Base-by-base conservation (phyloP, 2,888 invertebrate species). In the Bibio marci region DNA sequence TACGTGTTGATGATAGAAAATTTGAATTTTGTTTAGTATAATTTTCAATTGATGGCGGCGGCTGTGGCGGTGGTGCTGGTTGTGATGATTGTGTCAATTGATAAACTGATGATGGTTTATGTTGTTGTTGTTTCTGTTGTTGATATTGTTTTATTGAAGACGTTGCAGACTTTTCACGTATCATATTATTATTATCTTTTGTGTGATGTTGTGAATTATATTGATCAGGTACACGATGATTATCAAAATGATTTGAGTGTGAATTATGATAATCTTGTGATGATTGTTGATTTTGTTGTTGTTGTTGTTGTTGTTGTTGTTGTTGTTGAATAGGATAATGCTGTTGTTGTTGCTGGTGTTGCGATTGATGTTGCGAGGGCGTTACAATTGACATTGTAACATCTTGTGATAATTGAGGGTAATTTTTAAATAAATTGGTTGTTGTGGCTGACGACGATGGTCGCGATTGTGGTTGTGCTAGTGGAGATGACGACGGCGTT, bases 401-500 rank as follows among this genome's bases (percentile, higher is more conserved):
- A 37, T 45, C 45, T 14, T 45, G 41, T 7, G 46, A 44, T 27
- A 46, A 31, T 37, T 45, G 46, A 19, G 44, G 44, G 41, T 15
- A 39, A 14, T 18, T 30, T 3, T 11, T 13, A 10, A 33, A 33
- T 18, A 31, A 22, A 22, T 22, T 38, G 7, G 27, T 8, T 15
- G 38, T 27, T 35, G 22, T 18, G 5, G 17, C 34, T 7, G 34
- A n/a, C n/a, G n/a, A n/a, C n/a, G n/a, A n/a, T n/a, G n/a, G n/a
- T n/a, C n/a, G n/a, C n/a, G n/a, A 6, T 22, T 22, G 22, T 22
- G 22, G 22, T 6, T 4, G 22, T 22, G 22, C 22, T 22, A 8
- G 4, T 22, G 22, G 22, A 6, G 8, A 6, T 22, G 22, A 6
- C 4, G 22, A 22, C 8, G 22, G 5, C 22, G 8, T 22, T 22